phyloP scores from a whole-genome alignment of 2,797 vertebrate genomes.

The Gymnodraco acuticeps region DNA sequence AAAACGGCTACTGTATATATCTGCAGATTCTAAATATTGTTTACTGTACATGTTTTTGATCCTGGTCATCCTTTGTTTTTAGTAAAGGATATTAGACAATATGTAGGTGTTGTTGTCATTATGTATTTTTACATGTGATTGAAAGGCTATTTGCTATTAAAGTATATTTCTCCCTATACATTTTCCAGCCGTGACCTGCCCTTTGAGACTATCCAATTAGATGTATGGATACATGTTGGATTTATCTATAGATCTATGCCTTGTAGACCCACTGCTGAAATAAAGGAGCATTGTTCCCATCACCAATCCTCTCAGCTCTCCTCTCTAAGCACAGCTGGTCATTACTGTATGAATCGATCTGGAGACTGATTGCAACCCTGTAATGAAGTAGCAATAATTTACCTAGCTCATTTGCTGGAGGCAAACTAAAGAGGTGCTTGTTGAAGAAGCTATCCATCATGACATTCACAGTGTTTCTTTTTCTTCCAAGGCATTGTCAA shows the following conservation, averaged over 20 bases:
- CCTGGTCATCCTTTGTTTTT: no score
- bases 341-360: slow-evolving; percentile 74
- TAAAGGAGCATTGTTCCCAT: slow-evolving; percentile 37
- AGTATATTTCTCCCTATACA: neutral
- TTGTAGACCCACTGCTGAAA: no score
- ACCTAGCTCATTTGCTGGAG: slow-evolving; percentile 50
- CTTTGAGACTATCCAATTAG: slow-evolving; percentile 19
- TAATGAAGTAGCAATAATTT: slow-evolving; percentile 67
- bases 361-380: slow-evolving; percentile 49
- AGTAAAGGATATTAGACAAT: no score
- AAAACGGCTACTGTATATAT: neutral
- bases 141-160: no score
- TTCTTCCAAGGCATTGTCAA: slow-evolving; percentile 34
- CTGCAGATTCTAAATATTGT: no score
- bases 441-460: slow-evolving; percentile 22
- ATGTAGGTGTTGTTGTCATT: neutral
- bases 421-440: slow-evolving; percentile 26
- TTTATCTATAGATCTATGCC: slow-evolving; percentile 29
- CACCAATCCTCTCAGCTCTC: slow-evolving; percentile 14
- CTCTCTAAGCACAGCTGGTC: slow-evolving; percentile 40
- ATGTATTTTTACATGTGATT: neutral
- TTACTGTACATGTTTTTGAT: no score
- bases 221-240: slow-evolving; percentile 33
- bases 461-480: slow-evolving; percentile 16
- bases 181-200: neutral